Evolutionary conservation across 2,113 vertebrate genomes (phyloP).

Genomic region (Barbus barbus): DNA sequence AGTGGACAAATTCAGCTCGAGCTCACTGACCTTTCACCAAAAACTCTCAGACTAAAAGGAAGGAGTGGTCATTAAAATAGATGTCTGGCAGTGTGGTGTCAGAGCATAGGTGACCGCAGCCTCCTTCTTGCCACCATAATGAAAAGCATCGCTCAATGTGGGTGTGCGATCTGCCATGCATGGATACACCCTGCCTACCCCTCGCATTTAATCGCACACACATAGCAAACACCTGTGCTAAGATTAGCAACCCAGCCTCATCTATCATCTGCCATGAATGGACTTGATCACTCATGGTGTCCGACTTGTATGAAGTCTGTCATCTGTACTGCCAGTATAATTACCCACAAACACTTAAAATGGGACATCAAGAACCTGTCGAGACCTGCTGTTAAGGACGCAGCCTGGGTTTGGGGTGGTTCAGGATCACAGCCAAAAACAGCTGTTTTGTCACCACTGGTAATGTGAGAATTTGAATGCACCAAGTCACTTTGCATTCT

Average conservation of each 20-base stretch:
- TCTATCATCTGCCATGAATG: slow-evolving; percentile 38
- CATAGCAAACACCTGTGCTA: slow-evolving; percentile 36
- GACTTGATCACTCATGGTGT: slow-evolving; percentile 32
- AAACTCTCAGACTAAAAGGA: slow-evolving; percentile 31
- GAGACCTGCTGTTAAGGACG: neutral
- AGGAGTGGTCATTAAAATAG: slow-evolving; percentile 34
- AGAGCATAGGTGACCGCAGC: slow-evolving; percentile 43
- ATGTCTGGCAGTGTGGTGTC: neutral
- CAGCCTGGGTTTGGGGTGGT: neutral
- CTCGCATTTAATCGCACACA: slow-evolving; percentile 14
- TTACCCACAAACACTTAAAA: neutral
- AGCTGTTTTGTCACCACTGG: neutral
- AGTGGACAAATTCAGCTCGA: neutral
- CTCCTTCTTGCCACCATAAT: slow-evolving; percentile 62
- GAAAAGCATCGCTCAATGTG: slow-evolving; percentile 62
- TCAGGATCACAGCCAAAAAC: neutral
- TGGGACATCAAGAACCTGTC: neutral
- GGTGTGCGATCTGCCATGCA: slow-evolving; percentile 55
- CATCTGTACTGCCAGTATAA: neutral
- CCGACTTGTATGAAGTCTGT: slow-evolving; percentile 32
- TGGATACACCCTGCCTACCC: slow-evolving; percentile 54
- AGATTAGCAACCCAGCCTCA: slow-evolving; percentile 32
- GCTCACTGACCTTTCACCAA: slow-evolving; percentile 20
- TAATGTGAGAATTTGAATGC: neutral
- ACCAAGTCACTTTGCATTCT: neutral